phyloP scores from a whole-genome alignment of 2,113 vertebrate genomes.

The Eleginops maclovinus region DNA sequence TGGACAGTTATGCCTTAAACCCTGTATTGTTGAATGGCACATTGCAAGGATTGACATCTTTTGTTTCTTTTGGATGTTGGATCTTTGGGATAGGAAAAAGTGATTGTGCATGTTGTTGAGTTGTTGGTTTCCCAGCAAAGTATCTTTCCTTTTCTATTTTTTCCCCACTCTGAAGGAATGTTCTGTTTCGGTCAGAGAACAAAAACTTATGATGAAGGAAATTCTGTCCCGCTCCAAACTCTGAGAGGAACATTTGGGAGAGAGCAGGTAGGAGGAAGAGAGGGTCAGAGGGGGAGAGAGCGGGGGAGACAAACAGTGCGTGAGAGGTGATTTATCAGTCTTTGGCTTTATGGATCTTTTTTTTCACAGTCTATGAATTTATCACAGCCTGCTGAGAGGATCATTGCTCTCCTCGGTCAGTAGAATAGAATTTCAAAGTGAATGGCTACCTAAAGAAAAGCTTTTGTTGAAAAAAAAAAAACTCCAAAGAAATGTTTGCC shows the following conservation, averaged over 20 bases:
- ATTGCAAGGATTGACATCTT: not conserved
- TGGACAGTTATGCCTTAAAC: not conserved
- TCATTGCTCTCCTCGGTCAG: conserved; percentile 58
- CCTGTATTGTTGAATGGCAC: not conserved
- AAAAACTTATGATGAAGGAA: conserved; percentile 55
- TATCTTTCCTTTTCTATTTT: conserved; percentile 20
- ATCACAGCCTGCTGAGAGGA: conserved; percentile 62
- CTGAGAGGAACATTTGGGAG: conserved; percentile 60
- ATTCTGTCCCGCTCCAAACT: conserved; percentile 50
- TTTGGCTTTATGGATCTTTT: conserved; percentile 64
- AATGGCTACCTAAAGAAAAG: conserved; percentile 25
- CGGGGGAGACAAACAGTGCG: conserved; percentile 42
- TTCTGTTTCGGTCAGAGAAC: conserved; percentile 56
- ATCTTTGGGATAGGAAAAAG: conserved; percentile 13
- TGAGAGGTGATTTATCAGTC: conserved; percentile 76
- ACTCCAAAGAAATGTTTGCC: conserved; percentile 21
- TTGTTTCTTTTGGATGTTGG: not conserved
- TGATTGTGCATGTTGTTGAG: conserved; percentile 13
- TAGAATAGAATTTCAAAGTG: conserved; percentile 66
- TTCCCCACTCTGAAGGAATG: conserved; percentile 35
- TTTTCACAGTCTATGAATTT: conserved; percentile 63
- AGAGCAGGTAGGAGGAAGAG: conserved; percentile 36
- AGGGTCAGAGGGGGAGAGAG: conserved; percentile 27
- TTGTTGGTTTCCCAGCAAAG: conserved; percentile 23
- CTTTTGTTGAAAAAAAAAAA: not conserved